Evolutionary conservation across 2,888 invertebrate genomes (phyloP).

Genomic region (Bimastos eiseni): DNA sequence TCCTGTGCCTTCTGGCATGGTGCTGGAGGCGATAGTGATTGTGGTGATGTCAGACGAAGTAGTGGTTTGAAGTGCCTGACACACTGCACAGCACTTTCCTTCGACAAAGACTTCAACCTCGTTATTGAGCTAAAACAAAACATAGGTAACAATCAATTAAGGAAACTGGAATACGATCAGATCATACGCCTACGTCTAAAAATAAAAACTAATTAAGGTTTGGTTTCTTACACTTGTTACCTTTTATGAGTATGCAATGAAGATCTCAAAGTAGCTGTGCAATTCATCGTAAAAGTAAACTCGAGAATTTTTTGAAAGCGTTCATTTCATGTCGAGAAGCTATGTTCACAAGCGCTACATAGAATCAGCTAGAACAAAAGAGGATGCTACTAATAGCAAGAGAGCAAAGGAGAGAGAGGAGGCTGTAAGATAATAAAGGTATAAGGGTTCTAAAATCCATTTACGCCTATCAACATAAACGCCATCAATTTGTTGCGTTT

Average conservation of each 20-base stretch:
- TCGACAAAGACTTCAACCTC: slow-evolving; percentile 21
- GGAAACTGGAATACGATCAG: neutral
- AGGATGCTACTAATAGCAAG: no score
- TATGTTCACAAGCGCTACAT: no score
- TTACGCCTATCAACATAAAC: no score
- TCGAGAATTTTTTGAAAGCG: no score
- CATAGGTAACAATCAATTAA: neutral
- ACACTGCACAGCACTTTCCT: slow-evolving; percentile 23
- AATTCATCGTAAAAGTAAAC: neutral
- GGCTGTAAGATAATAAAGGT: no score
- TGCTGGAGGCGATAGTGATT: neutral
- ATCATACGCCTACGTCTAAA: neutral
- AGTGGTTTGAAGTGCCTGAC: slow-evolving; percentile 5
- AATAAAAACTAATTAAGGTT: neutral
- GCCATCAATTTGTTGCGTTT: neutral
- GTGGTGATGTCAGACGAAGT: neutral
- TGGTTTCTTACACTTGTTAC: neutral
- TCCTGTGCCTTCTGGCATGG: neutral
- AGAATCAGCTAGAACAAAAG: no score
- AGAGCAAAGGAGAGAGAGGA: no score
- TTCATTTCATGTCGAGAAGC: no score
- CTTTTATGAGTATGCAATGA: neutral
- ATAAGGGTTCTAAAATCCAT: no score
- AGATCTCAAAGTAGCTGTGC: neutral
- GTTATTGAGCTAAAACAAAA: slow-evolving; percentile 22